A percentile compares a stretch with the other conserved stretches of the same genome.
Evolutionary conservation across 2,797 vertebrate species (phyloP).

Genomic region (Psittacula echo): DNA sequence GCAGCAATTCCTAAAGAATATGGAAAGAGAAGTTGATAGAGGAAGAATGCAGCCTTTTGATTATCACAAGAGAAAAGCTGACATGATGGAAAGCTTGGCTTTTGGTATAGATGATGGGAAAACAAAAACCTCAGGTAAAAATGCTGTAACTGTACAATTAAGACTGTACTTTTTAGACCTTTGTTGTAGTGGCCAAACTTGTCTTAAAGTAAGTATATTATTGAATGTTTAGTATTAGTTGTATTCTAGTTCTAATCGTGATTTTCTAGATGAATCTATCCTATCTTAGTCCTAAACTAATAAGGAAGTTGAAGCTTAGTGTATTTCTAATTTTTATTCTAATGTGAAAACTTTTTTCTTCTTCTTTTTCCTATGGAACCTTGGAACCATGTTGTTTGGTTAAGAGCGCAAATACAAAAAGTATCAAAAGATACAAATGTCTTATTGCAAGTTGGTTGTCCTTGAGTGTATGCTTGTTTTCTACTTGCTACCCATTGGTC

Average conservation of each 20-base stretch:
- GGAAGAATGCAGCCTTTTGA: constrained; percentile 87
- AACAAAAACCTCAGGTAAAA: constrained; percentile 87
- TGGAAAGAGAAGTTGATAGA: constrained; percentile 87
- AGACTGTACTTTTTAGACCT: not conserved
- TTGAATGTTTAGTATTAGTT: not conserved
- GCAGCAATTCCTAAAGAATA: constrained; percentile 84
- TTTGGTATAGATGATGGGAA: constrained; percentile 89
- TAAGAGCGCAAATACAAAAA: not conserved
- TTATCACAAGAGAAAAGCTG: constrained; percentile 86
- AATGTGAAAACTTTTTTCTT: not conserved
- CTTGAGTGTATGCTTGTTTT: not conserved
- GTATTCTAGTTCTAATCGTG: not conserved
- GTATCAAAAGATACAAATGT: not conserved
- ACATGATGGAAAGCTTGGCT: constrained; percentile 91
- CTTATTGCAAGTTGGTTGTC: not conserved
- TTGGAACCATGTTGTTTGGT: not conserved
- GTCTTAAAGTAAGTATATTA: not conserved
- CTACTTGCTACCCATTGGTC: not conserved
- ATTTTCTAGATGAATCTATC: not conserved
- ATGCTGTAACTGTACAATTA: not conserved
- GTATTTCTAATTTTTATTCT: not conserved
- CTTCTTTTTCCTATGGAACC: not conserved
- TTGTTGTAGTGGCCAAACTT: not conserved
- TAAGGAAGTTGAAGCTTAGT: not conserved
- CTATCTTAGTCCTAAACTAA: not conserved